phyloP scores from a whole-genome alignment of 2,888 invertebrate genomes.

The Archips crataeganus region DNA sequence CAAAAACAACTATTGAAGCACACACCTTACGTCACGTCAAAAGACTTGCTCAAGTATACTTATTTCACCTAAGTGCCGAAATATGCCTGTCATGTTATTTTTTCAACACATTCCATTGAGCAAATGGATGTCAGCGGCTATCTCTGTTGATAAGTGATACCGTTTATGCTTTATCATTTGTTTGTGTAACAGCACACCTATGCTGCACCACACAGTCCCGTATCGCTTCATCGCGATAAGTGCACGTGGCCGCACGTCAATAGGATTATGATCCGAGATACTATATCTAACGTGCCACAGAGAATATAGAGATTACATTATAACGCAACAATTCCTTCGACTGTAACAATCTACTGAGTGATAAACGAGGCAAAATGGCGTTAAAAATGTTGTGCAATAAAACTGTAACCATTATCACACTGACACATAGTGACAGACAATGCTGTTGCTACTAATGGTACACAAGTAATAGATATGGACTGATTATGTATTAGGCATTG shows the following conservation, averaged over 20 bases:
- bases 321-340: conserved; percentile 17
- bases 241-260: conserved; percentile 39
- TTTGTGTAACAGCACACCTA: conserved; percentile 42
- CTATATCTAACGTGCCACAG: conserved; percentile 15
- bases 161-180: conserved; percentile 34
- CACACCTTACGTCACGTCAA: not conserved
- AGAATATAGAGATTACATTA: conserved; percentile 8
- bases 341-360: not conserved
- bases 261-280: conserved; percentile 18
- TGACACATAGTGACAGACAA: conserved; percentile 1
- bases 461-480: not conserved
- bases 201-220: conserved; percentile 42
- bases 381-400: conserved; percentile 16
- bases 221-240: conserved; percentile 49
- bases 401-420: conserved; percentile 4
- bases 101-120: conserved; percentile 34
- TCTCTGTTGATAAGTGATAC: conserved; percentile 24
- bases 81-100: conserved; percentile 24
- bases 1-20: not conserved
- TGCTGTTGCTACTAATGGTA: not conserved
- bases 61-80: not conserved
- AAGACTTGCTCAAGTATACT: not conserved
- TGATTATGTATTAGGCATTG: not conserved
- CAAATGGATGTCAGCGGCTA: conserved; percentile 39
- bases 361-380: conserved; percentile 10